Base-by-base conservation (phyloP, 1,140 invertebrate species). In the Apis cerana region DNA sequence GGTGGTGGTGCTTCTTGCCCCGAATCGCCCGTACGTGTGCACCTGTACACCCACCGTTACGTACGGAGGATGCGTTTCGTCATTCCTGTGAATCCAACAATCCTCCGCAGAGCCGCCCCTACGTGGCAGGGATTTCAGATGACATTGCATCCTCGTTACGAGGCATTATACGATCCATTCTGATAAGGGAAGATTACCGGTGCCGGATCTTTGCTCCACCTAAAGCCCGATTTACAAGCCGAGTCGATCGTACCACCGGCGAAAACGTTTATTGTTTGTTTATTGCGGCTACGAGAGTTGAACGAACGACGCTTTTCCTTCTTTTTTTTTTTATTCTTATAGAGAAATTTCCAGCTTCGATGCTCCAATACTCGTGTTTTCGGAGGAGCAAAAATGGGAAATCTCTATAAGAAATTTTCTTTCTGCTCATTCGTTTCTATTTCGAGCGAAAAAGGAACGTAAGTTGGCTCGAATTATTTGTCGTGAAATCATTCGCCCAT, bases 121-220 rank as follows among this genome's bases (percentile, higher is more conserved):
- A 83, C 82, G 70, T 80, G 83, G 83, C 75, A 83, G 86, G 87
- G 87, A 88, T 88, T 89, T 89, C 87, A 74, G 82, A 70, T 78
- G 77, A 88, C 88, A 89, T 89, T 89, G 88, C 88, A 89, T 89
- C 84, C 88, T 89, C 87, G 87, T 89, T 89, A 89, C 86, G 74
- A 77, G 88, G 87, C 82, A 89, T 89, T 89, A 89, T 71, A 76
- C 81, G 81, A 88, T 88, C 84, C 77, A 58, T 71, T 74, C 76
- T 80, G 82, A 87, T 82, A 89, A 86, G 83, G 75, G 80, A 87
- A 84, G 87, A 88, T 88, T 88, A 88, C 81, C 75, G 19, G 15
- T 4, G 11, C 12, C 81, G 81, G 75, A 82, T 82, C 80, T 82
- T 82, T 76, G 80, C 80, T 82, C 56, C 43, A 76, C 2, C 77